Evolutionary conservation across 2,888 invertebrate species (phyloP).

Genomic region (Caenorhabditis zanzibari): DNA sequence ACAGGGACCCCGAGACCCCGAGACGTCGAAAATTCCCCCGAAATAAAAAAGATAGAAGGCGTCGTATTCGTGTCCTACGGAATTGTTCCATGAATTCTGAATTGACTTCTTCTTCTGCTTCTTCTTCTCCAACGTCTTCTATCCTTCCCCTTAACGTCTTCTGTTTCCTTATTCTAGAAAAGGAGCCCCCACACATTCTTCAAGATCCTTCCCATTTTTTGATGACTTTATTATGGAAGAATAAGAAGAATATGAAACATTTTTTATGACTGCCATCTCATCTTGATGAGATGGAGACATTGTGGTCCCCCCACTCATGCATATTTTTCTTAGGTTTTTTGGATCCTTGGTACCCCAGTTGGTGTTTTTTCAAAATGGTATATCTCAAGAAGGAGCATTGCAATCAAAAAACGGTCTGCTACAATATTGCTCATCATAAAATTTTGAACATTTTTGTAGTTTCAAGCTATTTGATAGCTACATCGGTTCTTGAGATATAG

Average conservation of each 20-base stretch:
- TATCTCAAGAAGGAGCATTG: background rate
- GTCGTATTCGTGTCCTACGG: background rate
- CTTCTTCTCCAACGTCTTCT: conserved; percentile 19
- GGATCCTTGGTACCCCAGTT: background rate
- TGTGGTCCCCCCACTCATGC: conserved; percentile 15
- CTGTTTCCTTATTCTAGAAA: conserved; percentile 11
- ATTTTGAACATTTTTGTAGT: too few relatives aligned
- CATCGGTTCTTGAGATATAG: too few relatives aligned
- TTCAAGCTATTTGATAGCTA: too few relatives aligned
- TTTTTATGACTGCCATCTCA: conserved; percentile 13
- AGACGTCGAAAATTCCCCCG: background rate
- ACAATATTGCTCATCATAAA: too few relatives aligned
- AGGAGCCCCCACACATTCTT: background rate
- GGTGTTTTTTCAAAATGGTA: background rate
- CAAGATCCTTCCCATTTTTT: conserved; percentile 26
- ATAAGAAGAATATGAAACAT: conserved; percentile 33
- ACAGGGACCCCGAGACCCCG: background rate
- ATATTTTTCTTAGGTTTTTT: conserved; percentile 7
- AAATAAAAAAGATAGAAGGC: conserved; percentile 1
- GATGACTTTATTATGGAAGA: conserved; percentile 45
- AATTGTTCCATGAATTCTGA: conserved; percentile 57
- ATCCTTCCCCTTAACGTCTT: background rate
- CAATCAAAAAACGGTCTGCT: background rate
- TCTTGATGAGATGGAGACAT: background rate
- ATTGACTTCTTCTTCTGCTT: conserved; percentile 33